These are phyloP conservation scores for Megaceryle torquata DNA, from an alignment of 2,113 vertebrate genomes.

Conservation along the genomic window DNA sequence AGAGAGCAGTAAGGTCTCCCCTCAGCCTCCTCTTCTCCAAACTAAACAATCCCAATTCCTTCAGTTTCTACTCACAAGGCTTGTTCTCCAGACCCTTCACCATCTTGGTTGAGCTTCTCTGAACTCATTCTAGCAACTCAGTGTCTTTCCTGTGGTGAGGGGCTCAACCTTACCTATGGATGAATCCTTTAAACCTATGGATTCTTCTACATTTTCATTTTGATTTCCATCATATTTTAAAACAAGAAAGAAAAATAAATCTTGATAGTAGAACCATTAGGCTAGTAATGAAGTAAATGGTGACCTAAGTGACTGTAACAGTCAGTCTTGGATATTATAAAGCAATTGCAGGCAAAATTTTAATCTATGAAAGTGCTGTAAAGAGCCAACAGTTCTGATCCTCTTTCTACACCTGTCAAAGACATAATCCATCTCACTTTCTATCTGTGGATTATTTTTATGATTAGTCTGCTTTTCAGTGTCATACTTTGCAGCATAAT, in stretches of 20 bases:
- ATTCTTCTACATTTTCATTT: neutral
- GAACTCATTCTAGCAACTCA: too few relatives aligned
- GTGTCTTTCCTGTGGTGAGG: too few relatives aligned
- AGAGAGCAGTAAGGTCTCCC: too few relatives aligned
- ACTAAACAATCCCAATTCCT: too few relatives aligned
- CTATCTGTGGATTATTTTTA: neutral
- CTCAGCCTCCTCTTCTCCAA: too few relatives aligned
- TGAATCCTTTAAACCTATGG: too few relatives aligned
- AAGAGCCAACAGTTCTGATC: neutral
- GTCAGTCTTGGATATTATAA: neutral
- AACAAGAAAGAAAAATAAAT: neutral
- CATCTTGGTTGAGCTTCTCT: too few relatives aligned
- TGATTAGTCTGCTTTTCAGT: neutral
- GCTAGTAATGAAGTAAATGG: neutral
- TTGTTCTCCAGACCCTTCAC: too few relatives aligned
- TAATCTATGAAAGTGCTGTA: conserved; percentile 7
- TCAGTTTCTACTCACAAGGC: too few relatives aligned
- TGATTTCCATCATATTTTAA: neutral
- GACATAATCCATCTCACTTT: neutral
- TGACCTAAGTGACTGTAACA: neutral
- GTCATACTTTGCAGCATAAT: neutral
- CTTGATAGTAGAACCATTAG: neutral
- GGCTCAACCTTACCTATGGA: too few relatives aligned
- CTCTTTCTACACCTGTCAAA: neutral
- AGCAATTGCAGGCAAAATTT: neutral